Evolutionary conservation across 2,113 vertebrate genomes (phyloP), one percentile per base, ranked within the genome.

Genomic region (Limanda limanda): DNA sequence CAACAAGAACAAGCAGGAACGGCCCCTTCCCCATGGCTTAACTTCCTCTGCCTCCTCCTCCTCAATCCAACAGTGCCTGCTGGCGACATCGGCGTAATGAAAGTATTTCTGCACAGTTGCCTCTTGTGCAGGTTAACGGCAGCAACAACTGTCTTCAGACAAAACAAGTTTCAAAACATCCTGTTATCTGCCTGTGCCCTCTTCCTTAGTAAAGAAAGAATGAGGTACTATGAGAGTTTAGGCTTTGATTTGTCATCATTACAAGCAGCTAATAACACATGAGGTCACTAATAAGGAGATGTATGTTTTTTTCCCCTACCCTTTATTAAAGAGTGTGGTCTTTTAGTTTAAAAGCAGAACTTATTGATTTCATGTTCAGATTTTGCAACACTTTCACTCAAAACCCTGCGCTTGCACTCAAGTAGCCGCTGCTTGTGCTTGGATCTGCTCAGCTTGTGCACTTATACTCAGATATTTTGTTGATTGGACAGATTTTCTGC

Each of bases 31-130:
- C 75, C 79, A 24, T 71, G 15, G 61, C 74, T 69, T 71, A 62
- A 84, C 62, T 62, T 76, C 62, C 69, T 79, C 73, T 83, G 79
- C 84, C 82, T 88, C 71, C 57, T 85, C 71, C 61, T 70, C 66
- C 82, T 81, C 66, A 71, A 71, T 82, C 86, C 86, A 79, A 84
- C 13, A 76, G 88, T 92, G 90, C 90, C 91, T 92, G 84, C 74
- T 69, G 40, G 71, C 82, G 82, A 83, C 56, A 40, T 87, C 81
- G 76, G 71, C 81, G 55, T 70, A 59, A 54, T 81, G 40, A 74
- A 87, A 81, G 68, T 87, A 61, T 88, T 63, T 85, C 70, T 85
- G 88, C 81, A 86, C 63, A 83, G 64, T 67, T 71, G 69, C 71
- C 80, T 89, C 77, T 81, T 54, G 64, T 31, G 31, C 31, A 31